Base-by-base conservation (phyloP, 2,888 invertebrate species). In the Dynastes tityus region DNA sequence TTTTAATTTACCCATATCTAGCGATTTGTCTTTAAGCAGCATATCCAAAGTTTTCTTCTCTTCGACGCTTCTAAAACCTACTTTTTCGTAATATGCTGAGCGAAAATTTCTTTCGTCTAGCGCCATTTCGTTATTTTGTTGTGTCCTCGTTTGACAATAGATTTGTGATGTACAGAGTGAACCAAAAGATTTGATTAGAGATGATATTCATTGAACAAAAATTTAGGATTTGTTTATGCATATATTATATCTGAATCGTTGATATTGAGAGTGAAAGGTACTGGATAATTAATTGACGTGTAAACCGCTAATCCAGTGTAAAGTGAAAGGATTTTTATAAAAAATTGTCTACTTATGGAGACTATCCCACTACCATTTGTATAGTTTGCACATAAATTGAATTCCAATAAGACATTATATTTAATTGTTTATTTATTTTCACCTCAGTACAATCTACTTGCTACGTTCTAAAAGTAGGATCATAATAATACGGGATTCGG, bases 41-140 rank as follows among this genome's bases (percentile, higher is more conserved):
- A 96, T 96, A 89, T 97, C 96, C 61, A 97, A 89, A 0, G 96
- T 96, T 89, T 96, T 96, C 88, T 96, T 97, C 86, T 96, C 96
- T 88, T 97, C 97, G 0, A 97, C 96, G 83, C 95, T 95, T 81
- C 95, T 92, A 88, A 96, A 97, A 53, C 97, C 97, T 11, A 97
- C 96, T 90, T 95, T 95, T 88, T 95, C 95, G 84, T 95, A 95
- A 85, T 95, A 95, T 2, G 94, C 93, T 0, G 95, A 95, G 51
- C 95, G 92, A 88, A 95, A 95, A 89, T 95, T 95, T 81, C 95
- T 90, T 87, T 95, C 94, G 85, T 95, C 95, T 13, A 92, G 90
- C 88, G 89, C 87, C 90, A 91, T 90, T 55, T 65, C 74, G 53
- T 45, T 74, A 61, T n/a, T 61, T 74, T 53, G 29, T 68, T 51